Conservation (phyloP, 1,140 invertebrate genomes). For the Calliopsis andreniformis region DNA sequence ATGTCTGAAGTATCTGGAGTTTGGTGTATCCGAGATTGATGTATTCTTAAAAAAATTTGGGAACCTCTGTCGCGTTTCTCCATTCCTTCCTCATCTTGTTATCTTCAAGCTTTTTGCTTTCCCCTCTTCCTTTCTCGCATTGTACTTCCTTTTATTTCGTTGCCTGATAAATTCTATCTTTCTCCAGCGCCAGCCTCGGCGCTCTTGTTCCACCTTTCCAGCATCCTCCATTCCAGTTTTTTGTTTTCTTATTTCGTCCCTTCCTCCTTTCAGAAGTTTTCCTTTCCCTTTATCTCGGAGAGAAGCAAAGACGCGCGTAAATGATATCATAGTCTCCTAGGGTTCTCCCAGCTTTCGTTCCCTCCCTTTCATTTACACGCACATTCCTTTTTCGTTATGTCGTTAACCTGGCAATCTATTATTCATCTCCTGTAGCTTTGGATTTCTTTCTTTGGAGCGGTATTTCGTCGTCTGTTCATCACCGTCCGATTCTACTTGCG, state of each 20-base stretch:
- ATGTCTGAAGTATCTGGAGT: no score
- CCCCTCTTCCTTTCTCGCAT: neutral
- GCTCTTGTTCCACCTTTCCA: neutral
- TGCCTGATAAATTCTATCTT: conserved; percentile 39
- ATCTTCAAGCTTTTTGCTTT: conserved; percentile 16
- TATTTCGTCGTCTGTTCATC: conserved; percentile 26
- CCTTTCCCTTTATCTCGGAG: conserved; percentile 7
- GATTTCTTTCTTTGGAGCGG: neutral
- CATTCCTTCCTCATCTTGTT: neutral
- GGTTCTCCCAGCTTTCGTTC: neutral
- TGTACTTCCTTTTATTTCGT: conserved; percentile 41
- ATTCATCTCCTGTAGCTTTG: conserved; percentile 16
- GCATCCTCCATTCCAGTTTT: neutral
- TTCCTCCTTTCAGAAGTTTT: neutral
- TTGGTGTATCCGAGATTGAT: no score
- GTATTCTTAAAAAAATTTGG: no score
- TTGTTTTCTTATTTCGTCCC: conserved; percentile 16
- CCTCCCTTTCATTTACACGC: neutral
- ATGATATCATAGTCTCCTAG: neutral
- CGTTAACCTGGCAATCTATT: conserved; percentile 24
- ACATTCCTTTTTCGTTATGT: neutral
- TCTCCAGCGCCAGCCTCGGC: neutral
- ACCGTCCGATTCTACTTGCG: neutral
- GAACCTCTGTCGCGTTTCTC: conserved; percentile 18
- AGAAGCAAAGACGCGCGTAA: conserved; percentile 28